Conservation (phyloP, 2,797 vertebrate species). For the Ara ararauna region DNA sequence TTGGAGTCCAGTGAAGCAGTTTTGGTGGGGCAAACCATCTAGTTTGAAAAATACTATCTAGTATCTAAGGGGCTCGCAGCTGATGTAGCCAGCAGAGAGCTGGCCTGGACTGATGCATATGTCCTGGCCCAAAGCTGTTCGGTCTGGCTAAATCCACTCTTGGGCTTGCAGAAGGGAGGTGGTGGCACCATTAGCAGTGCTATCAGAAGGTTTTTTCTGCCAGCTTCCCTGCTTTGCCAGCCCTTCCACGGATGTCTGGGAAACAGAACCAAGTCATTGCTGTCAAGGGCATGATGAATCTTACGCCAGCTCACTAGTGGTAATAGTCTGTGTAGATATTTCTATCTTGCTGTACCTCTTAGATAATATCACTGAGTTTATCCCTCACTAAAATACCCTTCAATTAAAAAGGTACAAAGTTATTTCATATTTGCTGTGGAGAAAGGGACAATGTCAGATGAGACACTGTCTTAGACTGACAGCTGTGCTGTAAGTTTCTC, state of each 20-base stretch:
- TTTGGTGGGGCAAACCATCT: not conserved
- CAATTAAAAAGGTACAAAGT: not conserved
- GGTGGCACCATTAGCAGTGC: not conserved
- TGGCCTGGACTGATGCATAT: not conserved
- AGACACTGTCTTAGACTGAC: not conserved
- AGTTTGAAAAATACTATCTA: not conserved
- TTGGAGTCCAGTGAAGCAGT: not conserved
- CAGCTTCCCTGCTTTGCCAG: not conserved
- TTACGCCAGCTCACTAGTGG: not conserved
- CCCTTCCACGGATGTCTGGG: not conserved
- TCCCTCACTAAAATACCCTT: not conserved
- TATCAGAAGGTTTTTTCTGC: not conserved
- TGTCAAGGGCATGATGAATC: not conserved
- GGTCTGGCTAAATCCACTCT: not conserved
- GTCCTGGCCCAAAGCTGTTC: not conserved
- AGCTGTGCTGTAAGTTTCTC: not conserved
- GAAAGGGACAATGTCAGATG: not conserved
- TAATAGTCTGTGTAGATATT: not conserved
- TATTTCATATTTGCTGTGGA: not conserved
- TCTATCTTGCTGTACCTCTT: not conserved
- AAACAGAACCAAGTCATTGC: not conserved
- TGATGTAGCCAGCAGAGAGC: not conserved
- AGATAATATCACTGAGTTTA: not conserved
- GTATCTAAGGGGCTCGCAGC: not conserved
- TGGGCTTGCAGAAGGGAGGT: not conserved